Conservation (phyloP, 2,888 invertebrate genomes). For the Leptinotarsa peninsularis region DNA sequence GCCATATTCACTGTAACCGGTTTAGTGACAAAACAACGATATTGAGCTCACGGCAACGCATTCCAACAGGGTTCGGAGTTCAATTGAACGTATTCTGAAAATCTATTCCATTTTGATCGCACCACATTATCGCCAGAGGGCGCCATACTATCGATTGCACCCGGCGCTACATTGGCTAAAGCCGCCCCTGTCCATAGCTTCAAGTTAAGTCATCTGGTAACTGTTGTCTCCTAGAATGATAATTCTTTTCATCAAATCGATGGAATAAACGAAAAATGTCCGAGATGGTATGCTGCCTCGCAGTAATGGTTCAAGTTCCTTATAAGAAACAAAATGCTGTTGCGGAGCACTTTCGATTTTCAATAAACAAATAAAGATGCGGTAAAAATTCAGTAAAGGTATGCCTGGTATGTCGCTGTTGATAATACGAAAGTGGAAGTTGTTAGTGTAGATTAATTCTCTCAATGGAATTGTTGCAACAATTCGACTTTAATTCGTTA, state of each 20-base stretch:
- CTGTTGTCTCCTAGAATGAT: not conserved
- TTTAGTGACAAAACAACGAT: too few species aligned
- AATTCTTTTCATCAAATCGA: not conserved
- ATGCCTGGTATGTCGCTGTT: conserved; percentile 26
- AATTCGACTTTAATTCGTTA: not conserved
- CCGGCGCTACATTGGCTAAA: too few species aligned
- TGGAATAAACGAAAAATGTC: not conserved
- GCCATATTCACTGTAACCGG: too few species aligned
- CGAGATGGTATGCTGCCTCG: not conserved
- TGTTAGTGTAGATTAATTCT: conserved; percentile 1
- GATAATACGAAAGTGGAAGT: conserved; percentile 17
- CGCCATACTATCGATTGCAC: too few species aligned
- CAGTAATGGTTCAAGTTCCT: conserved; percentile 27
- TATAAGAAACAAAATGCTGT: conserved; percentile 30
- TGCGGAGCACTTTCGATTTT: conserved; percentile 34
- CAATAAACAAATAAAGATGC: conserved; percentile 28
- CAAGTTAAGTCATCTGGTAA: too few species aligned
- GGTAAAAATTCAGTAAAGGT: conserved; percentile 21
- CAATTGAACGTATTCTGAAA: too few species aligned
- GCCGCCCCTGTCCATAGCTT: too few species aligned
- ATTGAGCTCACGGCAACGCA: too few species aligned
- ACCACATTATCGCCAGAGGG: too few species aligned
- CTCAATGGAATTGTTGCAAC: not conserved
- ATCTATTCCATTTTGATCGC: too few species aligned
- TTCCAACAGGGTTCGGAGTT: too few species aligned